These are phyloP conservation scores for Nesidiocoris tenuis DNA, from an alignment of 2,888 invertebrate genomes.

Conservation along the genomic window DNA sequence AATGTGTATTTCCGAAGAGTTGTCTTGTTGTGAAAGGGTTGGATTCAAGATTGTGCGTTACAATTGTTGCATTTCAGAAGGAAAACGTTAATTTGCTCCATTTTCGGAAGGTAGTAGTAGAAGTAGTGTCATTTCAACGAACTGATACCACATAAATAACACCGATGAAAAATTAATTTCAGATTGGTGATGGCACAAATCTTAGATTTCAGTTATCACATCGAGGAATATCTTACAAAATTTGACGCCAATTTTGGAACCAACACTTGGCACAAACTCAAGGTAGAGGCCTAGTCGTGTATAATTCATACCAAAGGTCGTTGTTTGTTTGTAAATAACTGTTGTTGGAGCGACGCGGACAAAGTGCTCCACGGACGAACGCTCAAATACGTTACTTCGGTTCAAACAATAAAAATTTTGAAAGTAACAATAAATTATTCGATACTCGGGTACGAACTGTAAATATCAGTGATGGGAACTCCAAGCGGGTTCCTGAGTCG, in stretches of 20 bases:
- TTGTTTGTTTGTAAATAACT: slow-evolving; percentile 22
- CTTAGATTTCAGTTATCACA: too few species aligned
- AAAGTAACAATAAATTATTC: background rate
- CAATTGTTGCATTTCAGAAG: too few species aligned
- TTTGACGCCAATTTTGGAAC: background rate
- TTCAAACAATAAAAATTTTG: background rate
- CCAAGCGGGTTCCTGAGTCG: too few species aligned
- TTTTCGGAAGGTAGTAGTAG: too few species aligned
- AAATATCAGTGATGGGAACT: background rate
- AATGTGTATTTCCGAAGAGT: background rate
- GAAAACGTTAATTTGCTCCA: too few species aligned
- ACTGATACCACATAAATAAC: too few species aligned
- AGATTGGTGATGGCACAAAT: too few species aligned
- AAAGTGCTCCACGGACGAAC: background rate
- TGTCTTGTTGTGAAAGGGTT: too few species aligned
- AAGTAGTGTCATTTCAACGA: too few species aligned
- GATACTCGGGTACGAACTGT: background rate
- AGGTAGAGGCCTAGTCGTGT: slow-evolving; percentile 49
- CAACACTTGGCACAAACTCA: background rate
- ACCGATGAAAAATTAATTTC: too few species aligned
- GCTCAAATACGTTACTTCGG: background rate
- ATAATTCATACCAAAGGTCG: slow-evolving; percentile 50
- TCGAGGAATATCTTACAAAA: too few species aligned
- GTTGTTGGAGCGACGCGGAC: background rate
- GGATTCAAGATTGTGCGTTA: too few species aligned